Evolutionary conservation across 2,888 invertebrate genomes (phyloP).

Genomic region (Cacoxenus indagator): DNA sequence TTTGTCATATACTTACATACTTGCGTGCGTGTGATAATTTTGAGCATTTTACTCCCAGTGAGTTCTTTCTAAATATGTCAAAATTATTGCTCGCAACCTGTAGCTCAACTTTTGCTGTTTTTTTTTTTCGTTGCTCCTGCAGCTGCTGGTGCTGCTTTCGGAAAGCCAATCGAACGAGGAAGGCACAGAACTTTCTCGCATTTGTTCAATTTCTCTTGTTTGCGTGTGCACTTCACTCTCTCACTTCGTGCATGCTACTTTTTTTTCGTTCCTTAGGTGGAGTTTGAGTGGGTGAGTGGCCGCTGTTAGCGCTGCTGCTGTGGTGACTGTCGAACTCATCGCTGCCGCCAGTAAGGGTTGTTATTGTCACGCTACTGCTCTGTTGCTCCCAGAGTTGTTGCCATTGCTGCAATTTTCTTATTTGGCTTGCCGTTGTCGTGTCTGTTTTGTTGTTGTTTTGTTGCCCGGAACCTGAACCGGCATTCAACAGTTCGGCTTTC

Average conservation of each 20-base stretch:
- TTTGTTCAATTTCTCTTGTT: background rate
- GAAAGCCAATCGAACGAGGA: background rate
- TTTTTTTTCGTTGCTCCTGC: background rate
- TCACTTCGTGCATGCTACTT: background rate
- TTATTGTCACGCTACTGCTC: conserved; percentile 19
- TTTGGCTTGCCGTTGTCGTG: background rate
- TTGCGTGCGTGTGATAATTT: background rate
- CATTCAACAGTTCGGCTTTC: conserved; percentile 66
- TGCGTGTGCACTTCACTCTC: background rate
- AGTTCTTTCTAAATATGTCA: background rate
- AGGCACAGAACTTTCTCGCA: conserved; percentile 39
- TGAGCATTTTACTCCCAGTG: background rate
- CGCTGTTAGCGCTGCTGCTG: conserved; percentile 10
- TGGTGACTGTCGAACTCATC: too few species aligned
- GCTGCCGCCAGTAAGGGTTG: conserved; percentile 56
- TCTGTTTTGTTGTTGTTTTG: conserved; percentile 21
- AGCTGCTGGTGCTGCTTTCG: background rate
- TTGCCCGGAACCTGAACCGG: conserved; percentile 37
- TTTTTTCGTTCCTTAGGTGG: background rate
- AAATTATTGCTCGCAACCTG: conserved; percentile 46
- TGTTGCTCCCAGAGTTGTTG: background rate
- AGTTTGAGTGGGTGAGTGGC: conserved; percentile 48
- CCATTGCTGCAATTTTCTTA: conserved; percentile 10
- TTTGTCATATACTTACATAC: too few species aligned
- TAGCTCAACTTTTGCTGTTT: conserved; percentile 32